A percentile compares a stretch with the other conserved stretches of the same genome.
Conservation (phyloP, 2,888 invertebrate genomes). For the Mantis religiosa region DNA sequence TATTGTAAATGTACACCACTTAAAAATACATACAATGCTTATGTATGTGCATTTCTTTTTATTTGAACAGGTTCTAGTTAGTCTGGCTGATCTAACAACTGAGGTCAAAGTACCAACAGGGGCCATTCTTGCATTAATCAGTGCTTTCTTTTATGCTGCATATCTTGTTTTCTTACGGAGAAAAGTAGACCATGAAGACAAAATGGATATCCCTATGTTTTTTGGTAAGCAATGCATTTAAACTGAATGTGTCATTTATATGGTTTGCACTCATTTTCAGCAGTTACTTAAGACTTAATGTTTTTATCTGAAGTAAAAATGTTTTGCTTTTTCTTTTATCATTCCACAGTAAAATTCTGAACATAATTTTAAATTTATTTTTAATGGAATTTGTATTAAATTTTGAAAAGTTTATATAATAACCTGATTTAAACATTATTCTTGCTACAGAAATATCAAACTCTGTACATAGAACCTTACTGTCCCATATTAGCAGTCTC, state of each 20-base stretch:
- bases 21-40: too few species aligned
- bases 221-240: constrained; percentile 64
- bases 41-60: neutral
- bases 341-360: too few species aligned
- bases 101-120: constrained; percentile 70
- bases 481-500: too few species aligned
- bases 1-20: too few species aligned
- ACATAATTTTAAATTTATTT: too few species aligned
- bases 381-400: too few species aligned
- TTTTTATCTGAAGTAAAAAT: neutral
- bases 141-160: constrained; percentile 84
- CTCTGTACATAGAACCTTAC: too few species aligned
- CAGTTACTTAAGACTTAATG: neutral
- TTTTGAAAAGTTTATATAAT: too few species aligned
- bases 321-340: neutral
- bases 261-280: neutral
- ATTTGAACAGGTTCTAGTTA: constrained; percentile 64
- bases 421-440: too few species aligned
- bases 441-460: too few species aligned
- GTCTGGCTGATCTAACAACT: constrained; percentile 64
- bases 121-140: constrained; percentile 74
- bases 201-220: constrained; percentile 90
- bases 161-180: constrained; percentile 84
- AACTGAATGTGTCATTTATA: neutral
- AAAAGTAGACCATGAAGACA: constrained; percentile 87